Conservation (phyloP, 64 coral and sea anemone species). For the Astreopora myriophthalma region DNA sequence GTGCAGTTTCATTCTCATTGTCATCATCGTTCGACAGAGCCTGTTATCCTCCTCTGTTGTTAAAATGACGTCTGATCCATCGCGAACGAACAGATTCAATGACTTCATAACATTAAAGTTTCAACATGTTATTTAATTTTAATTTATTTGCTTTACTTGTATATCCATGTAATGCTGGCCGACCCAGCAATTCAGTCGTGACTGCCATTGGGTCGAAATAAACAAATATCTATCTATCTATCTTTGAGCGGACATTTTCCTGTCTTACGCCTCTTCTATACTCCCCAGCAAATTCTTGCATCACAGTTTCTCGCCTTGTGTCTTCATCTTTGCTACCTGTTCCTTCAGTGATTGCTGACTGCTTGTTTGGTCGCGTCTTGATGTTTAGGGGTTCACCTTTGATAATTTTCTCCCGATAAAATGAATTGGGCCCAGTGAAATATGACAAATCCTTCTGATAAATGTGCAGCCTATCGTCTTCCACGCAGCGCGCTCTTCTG, state of each 20-base stretch:
- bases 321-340: slow-evolving; percentile 25
- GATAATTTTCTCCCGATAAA: slow-evolving; percentile 62
- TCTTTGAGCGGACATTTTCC: not conserved
- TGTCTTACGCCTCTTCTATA: not conserved
- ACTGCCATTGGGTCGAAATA: no score
- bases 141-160: no score
- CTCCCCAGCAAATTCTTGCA: slow-evolving; percentile 39
- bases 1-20: slow-evolving; percentile 1
- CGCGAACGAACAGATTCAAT: no score
- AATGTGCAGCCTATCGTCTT: slow-evolving; percentile 26
- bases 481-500: not conserved
- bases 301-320: not conserved
- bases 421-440: slow-evolving; percentile 60
- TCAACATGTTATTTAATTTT: no score
- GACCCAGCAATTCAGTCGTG: no score
- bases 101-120: no score
- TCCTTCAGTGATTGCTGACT: not conserved
- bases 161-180: no score
- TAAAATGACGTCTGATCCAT: not conserved
- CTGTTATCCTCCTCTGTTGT: slow-evolving; percentile 19
- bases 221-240: no score
- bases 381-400: slow-evolving; percentile 42
- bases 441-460: slow-evolving; percentile 50
- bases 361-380: not conserved
- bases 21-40: slow-evolving; percentile 28